These are phyloP conservation scores for Pseudochirops corinnae DNA, from an alignment of 2,797 vertebrate genomes.

Conservation along the genomic window DNA sequence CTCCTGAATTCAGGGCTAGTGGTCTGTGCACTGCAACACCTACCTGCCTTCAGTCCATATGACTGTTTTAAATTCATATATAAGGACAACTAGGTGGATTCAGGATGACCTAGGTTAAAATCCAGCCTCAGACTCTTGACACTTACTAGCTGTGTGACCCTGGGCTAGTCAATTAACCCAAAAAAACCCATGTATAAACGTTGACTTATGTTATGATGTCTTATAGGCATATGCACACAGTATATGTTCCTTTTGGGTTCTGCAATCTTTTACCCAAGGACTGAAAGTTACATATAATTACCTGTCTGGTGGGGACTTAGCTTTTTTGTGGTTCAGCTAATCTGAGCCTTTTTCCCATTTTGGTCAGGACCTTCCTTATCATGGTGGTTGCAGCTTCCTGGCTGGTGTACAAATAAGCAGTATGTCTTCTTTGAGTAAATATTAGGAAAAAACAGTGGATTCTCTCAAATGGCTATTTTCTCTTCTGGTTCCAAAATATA, in stretches of 20 bases:
- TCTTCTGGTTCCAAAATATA: too few relatives aligned
- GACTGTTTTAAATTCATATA: neutral
- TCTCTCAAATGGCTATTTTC: too few relatives aligned
- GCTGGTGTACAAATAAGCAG: conserved; percentile 5
- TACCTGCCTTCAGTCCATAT: neutral
- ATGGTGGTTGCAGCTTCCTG: neutral
- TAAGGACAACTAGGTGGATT: too few relatives aligned
- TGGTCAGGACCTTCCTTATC: neutral
- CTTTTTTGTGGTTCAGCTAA: neutral
- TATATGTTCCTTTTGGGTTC: neutral
- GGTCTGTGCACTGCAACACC: neutral
- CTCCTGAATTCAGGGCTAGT: neutral
- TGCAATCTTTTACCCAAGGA: neutral
- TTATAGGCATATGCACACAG: fast-evolving
- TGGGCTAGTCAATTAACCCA: too few relatives aligned
- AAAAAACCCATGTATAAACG: neutral
- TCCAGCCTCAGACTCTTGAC: too few relatives aligned
- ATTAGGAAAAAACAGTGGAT: neutral
- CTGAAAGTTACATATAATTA: neutral
- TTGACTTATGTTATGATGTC: neutral
- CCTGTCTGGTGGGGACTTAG: neutral
- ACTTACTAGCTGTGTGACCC: too few relatives aligned
- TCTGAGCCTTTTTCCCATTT: neutral
- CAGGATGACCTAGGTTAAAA: too few relatives aligned
- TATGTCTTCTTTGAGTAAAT: conserved; percentile 47